Conservation (phyloP, 2,888 invertebrate genomes). For the Tolmerus cingulatus region DNA sequence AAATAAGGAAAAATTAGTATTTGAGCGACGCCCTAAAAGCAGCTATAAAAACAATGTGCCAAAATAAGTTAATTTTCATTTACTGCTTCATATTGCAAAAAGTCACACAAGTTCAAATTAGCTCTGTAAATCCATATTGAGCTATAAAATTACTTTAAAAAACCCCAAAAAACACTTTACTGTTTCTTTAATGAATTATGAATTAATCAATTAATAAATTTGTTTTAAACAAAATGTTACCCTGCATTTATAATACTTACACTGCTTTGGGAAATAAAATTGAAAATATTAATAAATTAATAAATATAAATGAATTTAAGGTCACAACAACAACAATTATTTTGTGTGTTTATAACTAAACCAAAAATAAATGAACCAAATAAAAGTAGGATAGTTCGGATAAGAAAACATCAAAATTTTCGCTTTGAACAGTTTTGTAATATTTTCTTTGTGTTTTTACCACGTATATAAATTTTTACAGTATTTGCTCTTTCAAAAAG, state of each 20-base stretch:
- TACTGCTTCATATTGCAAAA: neutral
- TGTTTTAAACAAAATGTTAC: neutral
- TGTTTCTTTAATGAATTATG: slow-evolving; percentile 9
- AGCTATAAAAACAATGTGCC: slow-evolving; percentile 1
- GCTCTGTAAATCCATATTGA: neutral
- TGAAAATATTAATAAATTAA: neutral
- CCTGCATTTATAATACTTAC: slow-evolving; percentile 29
- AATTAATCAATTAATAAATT: neutral
- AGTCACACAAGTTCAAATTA: slow-evolving; percentile 19
- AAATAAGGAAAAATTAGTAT: slow-evolving; percentile 37
- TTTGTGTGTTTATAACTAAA: neutral
- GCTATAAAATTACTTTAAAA: slow-evolving; percentile 19
- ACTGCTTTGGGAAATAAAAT: neutral
- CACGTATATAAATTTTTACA: slow-evolving; percentile 38
- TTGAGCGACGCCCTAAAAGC: slow-evolving; percentile 19
- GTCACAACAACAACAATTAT: slow-evolving; percentile 1
- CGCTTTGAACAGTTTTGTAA: slow-evolving; percentile 25
- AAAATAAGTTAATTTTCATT: slow-evolving; percentile 8
- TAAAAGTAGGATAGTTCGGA: slow-evolving; percentile 11
- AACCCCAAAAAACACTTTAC: slow-evolving; percentile 14
- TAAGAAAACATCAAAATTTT: slow-evolving; percentile 36
- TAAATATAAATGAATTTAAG: neutral
- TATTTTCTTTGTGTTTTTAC: slow-evolving; percentile 36
- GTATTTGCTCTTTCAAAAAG: slow-evolving; percentile 37
- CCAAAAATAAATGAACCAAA: slow-evolving; percentile 18